Evolutionary conservation across 2,113 vertebrate species (phyloP), one percentile per base, ranked within the genome.

Genomic region (Stigmatopora nigra): DNA sequence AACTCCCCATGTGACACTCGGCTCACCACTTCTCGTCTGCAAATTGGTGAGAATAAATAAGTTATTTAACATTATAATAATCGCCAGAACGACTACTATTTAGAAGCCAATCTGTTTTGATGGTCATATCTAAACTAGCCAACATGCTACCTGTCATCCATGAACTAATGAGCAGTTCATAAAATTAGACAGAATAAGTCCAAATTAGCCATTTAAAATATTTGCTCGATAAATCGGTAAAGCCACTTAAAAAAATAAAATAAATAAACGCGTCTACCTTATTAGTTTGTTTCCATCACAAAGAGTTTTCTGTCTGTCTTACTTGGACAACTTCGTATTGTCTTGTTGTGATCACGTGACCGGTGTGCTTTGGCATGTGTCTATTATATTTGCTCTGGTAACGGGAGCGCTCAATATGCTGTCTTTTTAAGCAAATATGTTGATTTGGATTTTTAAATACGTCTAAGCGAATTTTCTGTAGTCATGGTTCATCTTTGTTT

Each of bases 1-100:
- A 70, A 0, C 65, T 66, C 31, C 91, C 91, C 91, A 92, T 92
- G 64, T 92, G 63, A 61, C 60, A 70, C 64, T 13, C 65, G 41
- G 46, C 8, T 46, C 48, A 31, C 61, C 58, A 41, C 44, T 1
- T 41, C 38, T 41, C 6, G 15, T 10, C 69, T 62, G 45, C 9
- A 49, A 44, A n/a, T 22, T 38, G 38, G 38, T 13, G 51, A 7
- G 1, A 9, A 52, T 9, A 0, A 36, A n/a, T 0, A 11, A 65
- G 45, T 4, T 65, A 68, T 66, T 46, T 53, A 11, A 11, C 41
- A 35, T 41, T n/a, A 52, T 5, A 12, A 13, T 7, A 6, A 31
- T 1, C 7, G 58, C 5, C 31, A 7, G 8, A 44, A 10, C 10
- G 8, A 0, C 10, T 7, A 20, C 15, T 7, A 20, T 12, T 0